Percentiles rank a stretch among this genome's conserved stretches.
Conservation (phyloP, 2,113 vertebrate species). For the Syrmaticus mikado region DNA sequence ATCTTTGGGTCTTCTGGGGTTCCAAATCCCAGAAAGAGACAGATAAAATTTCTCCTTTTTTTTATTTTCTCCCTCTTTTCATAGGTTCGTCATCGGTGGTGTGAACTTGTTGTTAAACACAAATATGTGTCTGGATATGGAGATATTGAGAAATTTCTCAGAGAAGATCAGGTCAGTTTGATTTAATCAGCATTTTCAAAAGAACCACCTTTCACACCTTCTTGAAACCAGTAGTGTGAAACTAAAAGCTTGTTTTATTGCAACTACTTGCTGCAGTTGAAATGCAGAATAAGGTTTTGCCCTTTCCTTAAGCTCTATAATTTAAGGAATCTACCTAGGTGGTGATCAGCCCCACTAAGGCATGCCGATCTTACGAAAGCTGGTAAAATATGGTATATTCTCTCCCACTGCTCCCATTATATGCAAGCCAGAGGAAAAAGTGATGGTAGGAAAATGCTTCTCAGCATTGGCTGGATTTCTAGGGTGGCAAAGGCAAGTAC, state of each 20-base stretch:
- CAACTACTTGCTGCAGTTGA: neutral
- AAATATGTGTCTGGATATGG: constrained; percentile 79
- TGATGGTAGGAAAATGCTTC: neutral
- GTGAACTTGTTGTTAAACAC: constrained; percentile 92
- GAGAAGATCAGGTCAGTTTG: constrained; percentile 87
- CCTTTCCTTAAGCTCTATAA: neutral
- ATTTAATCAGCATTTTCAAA: neutral
- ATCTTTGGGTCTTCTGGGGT: neutral
- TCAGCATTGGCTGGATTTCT: neutral
- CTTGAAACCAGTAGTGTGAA: neutral
- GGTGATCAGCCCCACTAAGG: neutral
- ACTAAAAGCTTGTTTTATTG: neutral
- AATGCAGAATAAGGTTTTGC: neutral
- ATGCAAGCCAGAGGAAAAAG: neutral
- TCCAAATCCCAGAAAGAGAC: neutral
- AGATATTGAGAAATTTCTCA: constrained; percentile 88
- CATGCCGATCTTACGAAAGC: neutral
- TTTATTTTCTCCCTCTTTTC: neutral
- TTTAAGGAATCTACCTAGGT: neutral
- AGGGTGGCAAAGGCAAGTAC: neutral
- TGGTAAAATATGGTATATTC: neutral
- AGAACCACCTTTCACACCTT: neutral
- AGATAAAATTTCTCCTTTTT: neutral
- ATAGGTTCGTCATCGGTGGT: constrained; percentile 96
- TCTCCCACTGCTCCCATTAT: neutral